A percentile compares a stretch with the other conserved stretches of the same genome.
These are phyloP conservation scores for Halesus radiatus DNA, from an alignment of 1,140 invertebrate genomes.

Conservation along the genomic window DNA sequence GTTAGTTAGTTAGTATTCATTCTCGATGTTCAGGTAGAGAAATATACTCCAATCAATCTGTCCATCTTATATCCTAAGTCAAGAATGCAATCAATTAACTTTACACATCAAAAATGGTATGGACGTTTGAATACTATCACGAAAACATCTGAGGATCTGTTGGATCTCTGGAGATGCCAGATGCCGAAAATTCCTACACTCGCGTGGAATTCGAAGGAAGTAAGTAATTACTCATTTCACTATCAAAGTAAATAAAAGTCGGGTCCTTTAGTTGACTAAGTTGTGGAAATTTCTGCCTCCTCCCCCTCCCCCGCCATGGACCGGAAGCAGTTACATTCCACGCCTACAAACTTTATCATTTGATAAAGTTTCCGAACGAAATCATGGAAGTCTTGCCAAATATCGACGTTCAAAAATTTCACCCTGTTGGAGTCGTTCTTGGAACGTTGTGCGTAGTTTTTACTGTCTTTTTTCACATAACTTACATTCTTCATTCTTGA, in stretches of 20 bases:
- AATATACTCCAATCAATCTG: too few relatives aligned
- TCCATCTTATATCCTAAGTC: too few relatives aligned
- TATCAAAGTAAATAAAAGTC: constrained; percentile 43
- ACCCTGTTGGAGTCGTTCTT: constrained; percentile 10
- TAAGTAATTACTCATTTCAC: constrained; percentile 43
- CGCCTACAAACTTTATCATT: constrained; percentile 42
- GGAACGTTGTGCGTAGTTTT: not conserved
- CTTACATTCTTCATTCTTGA: not conserved
- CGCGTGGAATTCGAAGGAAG: constrained; percentile 7
- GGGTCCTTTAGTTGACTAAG: constrained; percentile 21
- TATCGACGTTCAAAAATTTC: not conserved
- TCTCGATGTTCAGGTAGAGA: too few relatives aligned
- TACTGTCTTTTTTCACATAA: not conserved
- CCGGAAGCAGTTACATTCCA: constrained; percentile 23
- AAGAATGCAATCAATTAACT: too few relatives aligned
- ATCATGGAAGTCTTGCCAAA: constrained; percentile 27
- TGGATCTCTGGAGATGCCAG: too few relatives aligned
- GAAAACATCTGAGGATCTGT: too few relatives aligned
- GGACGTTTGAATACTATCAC: too few relatives aligned
- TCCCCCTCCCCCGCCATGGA: not conserved
- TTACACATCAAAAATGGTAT: too few relatives aligned
- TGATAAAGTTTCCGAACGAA: constrained; percentile 39
- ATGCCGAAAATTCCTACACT: not conserved
- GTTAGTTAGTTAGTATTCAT: too few relatives aligned
- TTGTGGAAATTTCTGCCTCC: constrained; percentile 17